Evolutionary conservation across 2,113 vertebrate genomes (phyloP), one percentile per base, ranked within the genome.

Genomic region (Odocoileus virginianus): DNA sequence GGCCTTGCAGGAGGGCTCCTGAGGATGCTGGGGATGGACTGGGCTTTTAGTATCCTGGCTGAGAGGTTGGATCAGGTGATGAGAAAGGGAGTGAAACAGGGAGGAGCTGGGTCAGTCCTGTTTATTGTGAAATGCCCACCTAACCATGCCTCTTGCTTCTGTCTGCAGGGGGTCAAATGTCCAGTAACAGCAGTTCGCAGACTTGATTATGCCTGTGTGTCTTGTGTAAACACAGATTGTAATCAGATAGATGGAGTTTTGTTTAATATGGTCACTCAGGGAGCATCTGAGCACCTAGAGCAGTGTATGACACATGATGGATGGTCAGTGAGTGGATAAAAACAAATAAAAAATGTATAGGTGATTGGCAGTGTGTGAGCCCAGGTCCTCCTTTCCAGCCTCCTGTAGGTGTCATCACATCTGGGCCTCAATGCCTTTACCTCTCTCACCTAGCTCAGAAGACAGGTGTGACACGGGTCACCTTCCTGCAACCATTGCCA

Each of bases 401-500:
- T 28, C 33, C 40, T 3, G 16, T 36, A 43, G 50, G 15, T 3
- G 54, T 14, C 55, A 3, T 36, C 40, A 13, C 25, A 8, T 7
- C 16, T 33, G 36, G 54, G 57, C 58, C 16, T 40, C 36, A 0
- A 19, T 12, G 8, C 3, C 25, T 47, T 74, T 10, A 36, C 21
- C 36, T 36, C n/a, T 0, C 8, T 55, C 58, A 93, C 97, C n/a
- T 81, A 97, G 96, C 95, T 98, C 95, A 97, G 94, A 88, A 86
- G n/a, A 28, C 14, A 25, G 14, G 97, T 23, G 96, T 97, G 94
- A 83, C n/a, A 4, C 95, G 96, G 55, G 96, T 87, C 55, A 98
- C 79, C 21, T 95, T 97, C 47, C 97, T 96, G 8, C 97, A 97
- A 25, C 97, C 98, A 7, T 98, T 97, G 58, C 89, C 33, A 79